These are phyloP conservation scores for Microctenopoma lineatum DNA, from an alignment of 2,797 vertebrate species.

Conservation along the genomic window DNA sequence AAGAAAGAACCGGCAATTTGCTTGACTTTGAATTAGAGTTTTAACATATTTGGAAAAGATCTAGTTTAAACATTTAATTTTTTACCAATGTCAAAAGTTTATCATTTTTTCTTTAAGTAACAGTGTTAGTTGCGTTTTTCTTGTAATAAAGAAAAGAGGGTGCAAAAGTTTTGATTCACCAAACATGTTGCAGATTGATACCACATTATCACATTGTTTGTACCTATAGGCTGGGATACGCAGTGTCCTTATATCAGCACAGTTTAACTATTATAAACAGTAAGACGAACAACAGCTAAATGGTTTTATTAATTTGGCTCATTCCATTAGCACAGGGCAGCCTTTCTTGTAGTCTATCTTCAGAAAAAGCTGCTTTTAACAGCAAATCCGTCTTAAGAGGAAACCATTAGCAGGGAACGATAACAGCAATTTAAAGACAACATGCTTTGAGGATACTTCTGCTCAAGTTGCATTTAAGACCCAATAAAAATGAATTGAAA, in stretches of 20 bases:
- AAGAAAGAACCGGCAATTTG: no score
- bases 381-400: background rate
- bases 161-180: no score
- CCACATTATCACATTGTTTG: background rate
- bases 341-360: no score
- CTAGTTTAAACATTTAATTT: no score
- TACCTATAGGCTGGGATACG: background rate
- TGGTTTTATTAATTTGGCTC: background rate
- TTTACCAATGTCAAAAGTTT: no score
- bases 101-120: no score
- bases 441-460: background rate
- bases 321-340: background rate
- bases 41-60: no score
- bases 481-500: background rate
- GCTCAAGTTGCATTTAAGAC: background rate
- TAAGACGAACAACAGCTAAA: background rate
- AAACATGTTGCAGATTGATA: background rate
- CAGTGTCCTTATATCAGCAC: background rate
- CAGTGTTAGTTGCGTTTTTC: no score
- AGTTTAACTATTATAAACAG: no score
- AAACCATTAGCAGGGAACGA: background rate
- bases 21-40: no score
- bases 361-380: background rate
- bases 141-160: no score
- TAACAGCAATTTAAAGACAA: background rate